Evolutionary conservation across 1,140 invertebrate species (phyloP).

Genomic region (Nymphalis io): DNA sequence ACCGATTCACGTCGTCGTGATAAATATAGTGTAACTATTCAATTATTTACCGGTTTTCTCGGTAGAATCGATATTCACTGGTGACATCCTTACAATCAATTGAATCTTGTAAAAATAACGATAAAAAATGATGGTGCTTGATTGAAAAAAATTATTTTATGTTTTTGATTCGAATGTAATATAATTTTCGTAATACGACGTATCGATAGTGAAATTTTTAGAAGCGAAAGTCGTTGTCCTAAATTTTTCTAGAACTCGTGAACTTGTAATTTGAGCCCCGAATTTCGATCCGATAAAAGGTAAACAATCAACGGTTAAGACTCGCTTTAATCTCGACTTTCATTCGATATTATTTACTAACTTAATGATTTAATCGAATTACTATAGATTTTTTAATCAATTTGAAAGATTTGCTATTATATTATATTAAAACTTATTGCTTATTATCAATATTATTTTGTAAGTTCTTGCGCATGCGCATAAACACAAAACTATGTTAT

Average conservation of each 20-base stretch:
- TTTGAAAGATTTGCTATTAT: not conserved
- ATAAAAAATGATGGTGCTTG: too few species aligned
- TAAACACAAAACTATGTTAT: too few species aligned
- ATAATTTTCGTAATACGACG: conserved; percentile 2
- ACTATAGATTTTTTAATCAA: conserved; percentile 5
- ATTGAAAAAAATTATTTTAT: too few species aligned
- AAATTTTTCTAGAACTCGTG: conserved; percentile 19
- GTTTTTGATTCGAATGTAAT: not conserved
- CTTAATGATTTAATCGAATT: not conserved
- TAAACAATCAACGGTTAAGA: conserved; percentile 24
- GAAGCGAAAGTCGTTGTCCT: conserved; percentile 15
- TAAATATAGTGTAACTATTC: too few species aligned
- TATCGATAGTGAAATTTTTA: not conserved
- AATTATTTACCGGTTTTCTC: too few species aligned
- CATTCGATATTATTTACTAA: conserved; percentile 16
- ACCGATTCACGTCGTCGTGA: too few species aligned
- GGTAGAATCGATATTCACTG: too few species aligned
- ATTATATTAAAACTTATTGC: not conserved
- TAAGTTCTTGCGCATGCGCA: too few species aligned
- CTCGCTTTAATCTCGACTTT: conserved; percentile 9
- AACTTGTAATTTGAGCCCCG: conserved; percentile 20
- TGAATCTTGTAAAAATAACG: too few species aligned
- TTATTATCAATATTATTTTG: not conserved
- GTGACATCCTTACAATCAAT: too few species aligned
- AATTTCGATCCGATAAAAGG: conserved; percentile 22